Percentiles rank a stretch among this genome's conserved stretches.
These are phyloP conservation scores for Tenebrosternarchus preto DNA, from an alignment of 2,113 vertebrate species.

Conservation along the genomic window DNA sequence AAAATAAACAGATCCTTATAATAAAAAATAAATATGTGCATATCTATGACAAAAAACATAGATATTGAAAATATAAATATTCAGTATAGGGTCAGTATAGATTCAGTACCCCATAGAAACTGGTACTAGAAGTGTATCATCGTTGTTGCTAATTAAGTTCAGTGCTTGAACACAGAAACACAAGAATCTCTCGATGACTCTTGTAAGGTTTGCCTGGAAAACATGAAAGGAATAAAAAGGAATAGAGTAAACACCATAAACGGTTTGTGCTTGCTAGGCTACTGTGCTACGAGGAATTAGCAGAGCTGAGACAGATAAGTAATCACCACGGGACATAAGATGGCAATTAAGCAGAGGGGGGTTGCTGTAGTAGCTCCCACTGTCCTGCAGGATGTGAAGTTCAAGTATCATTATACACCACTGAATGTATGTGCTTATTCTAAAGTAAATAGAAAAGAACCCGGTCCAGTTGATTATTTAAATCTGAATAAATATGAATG, in stretches of 20 bases:
- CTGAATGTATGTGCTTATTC: no score
- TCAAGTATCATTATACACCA: no score
- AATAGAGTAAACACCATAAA: background rate
- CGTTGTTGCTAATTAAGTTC: background rate
- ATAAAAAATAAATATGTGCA: background rate
- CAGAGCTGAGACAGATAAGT: background rate
- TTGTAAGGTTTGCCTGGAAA: slow-evolving; percentile 1
- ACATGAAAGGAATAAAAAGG: background rate
- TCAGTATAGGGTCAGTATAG: no score
- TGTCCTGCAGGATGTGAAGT: background rate
- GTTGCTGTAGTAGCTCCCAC: background rate
- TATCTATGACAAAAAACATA: background rate
- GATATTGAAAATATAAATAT: no score
- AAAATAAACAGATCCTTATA: background rate
- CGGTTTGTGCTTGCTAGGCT: background rate
- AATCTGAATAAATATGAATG: no score
- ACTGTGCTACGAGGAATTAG: background rate
- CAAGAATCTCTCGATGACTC: slow-evolving; percentile 14
- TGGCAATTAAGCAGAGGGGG: background rate
- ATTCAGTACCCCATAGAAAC: no score
- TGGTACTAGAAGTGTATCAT: background rate
- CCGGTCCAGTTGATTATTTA: no score
- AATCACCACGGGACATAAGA: background rate
- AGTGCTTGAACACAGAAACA: no score
- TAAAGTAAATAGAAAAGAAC: no score